Conservation (phyloP, 2,888 invertebrate species). For the Drosophila glabriapex region DNA sequence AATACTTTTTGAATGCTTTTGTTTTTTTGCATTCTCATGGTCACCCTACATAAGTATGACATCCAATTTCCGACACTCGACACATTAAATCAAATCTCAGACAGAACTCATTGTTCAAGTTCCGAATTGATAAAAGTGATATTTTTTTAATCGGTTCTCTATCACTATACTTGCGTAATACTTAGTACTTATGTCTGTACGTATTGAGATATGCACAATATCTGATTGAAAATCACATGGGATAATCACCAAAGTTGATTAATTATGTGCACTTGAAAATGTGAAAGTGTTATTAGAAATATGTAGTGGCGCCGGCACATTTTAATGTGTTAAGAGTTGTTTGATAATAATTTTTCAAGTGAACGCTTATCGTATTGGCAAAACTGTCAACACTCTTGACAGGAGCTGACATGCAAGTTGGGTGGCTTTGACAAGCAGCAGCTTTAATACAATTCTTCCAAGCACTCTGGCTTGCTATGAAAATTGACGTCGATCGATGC, state of each 20-base stretch:
- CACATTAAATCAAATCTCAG: background rate
- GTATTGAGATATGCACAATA: background rate
- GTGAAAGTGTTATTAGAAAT: conserved; percentile 27
- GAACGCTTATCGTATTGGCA: conserved; percentile 69
- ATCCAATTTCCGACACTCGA: background rate
- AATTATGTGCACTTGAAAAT: conserved; percentile 24
- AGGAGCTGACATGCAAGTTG: conserved; percentile 14
- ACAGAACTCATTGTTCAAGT: background rate
- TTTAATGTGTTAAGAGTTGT: conserved; percentile 51
- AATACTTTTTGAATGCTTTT: background rate
- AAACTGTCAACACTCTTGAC: conserved; percentile 64
- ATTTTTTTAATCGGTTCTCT: background rate
- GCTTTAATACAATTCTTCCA: conserved; percentile 33
- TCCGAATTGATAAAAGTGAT: background rate
- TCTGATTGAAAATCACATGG: background rate
- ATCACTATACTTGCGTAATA: background rate
- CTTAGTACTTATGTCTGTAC: background rate
- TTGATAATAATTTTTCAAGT: conserved; percentile 58
- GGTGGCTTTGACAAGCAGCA: conserved; percentile 44
- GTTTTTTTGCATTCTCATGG: background rate
- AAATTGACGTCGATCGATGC: conserved; percentile 44
- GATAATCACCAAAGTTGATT: conserved; percentile 20
- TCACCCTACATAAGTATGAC: background rate
- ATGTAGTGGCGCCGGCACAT: conserved; percentile 25
- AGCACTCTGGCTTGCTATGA: conserved; percentile 22